Evolutionary conservation across 2,113 vertebrate genomes (phyloP).

Genomic region (Bothrops jararaca): DNA sequence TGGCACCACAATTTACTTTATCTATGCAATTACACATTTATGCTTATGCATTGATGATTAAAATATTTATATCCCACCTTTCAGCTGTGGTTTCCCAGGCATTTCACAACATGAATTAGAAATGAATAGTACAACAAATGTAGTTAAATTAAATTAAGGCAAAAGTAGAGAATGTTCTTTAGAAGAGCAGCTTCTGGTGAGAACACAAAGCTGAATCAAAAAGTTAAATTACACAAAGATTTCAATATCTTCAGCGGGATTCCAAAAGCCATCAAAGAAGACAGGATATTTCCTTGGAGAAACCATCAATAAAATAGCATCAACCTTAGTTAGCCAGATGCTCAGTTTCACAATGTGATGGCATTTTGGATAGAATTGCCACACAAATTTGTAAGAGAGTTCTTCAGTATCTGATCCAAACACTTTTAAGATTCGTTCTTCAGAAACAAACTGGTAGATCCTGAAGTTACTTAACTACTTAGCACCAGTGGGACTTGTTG

Average conservation of each 20-base stretch:
- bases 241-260: not conserved
- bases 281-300: not conserved
- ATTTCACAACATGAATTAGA: slow-evolving; percentile 7
- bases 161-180: not conserved
- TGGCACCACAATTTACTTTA: not conserved
- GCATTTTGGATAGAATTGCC: not conserved
- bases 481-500: not conserved
- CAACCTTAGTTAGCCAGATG: not conserved
- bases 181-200: not conserved
- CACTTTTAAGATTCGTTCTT: not conserved
- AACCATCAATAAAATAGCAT: not conserved
- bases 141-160: not conserved
- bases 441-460: not conserved
- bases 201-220: not conserved
- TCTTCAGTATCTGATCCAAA: not conserved
- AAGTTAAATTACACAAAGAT: not conserved
- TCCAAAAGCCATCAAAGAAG: not conserved
- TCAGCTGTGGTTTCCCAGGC: not conserved
- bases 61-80: not conserved
- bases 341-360: not conserved
- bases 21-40: not conserved
- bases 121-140: not conserved
- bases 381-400: not conserved
- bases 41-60: slow-evolving; percentile 8
- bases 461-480: not conserved